Percentiles rank a stretch among this genome's conserved stretches.
phyloP scores from a whole-genome alignment of 2,888 invertebrate species.

The Hoplodrina ambigua region DNA sequence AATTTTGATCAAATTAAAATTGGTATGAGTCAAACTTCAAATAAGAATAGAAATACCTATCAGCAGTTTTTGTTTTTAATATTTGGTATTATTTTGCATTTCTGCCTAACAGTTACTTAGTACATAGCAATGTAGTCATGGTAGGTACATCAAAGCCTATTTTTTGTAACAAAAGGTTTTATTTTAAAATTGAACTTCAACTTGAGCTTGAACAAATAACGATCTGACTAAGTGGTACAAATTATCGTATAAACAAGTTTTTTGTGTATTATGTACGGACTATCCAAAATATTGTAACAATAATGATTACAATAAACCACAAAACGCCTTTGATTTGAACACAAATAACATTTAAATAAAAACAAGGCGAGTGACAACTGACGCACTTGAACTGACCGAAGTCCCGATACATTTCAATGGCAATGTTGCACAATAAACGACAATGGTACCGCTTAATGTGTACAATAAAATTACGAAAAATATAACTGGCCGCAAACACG shows the following conservation, averaged over 20 bases:
- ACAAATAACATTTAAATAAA: constrained; percentile 29
- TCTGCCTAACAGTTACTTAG: not conserved
- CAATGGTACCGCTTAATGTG: constrained; percentile 32
- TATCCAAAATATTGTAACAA: constrained; percentile 13
- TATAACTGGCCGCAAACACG: constrained; percentile 49
- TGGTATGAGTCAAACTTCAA: constrained; percentile 5
- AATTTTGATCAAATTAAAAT: constrained; percentile 5
- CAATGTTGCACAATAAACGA: constrained; percentile 40
- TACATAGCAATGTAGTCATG: not conserved
- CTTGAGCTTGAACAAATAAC: not conserved
- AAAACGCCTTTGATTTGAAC: constrained; percentile 1
- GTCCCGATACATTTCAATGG: constrained; percentile 18
- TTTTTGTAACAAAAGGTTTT: too few species aligned
- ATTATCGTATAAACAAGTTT: not conserved
- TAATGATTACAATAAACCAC: constrained; percentile 19
- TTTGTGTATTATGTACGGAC: constrained; percentile 11
- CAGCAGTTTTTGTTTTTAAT: too few species aligned
- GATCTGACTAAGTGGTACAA: not conserved
- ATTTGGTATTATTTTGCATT: not conserved
- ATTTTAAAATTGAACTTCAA: too few species aligned
- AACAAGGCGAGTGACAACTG: constrained; percentile 10
- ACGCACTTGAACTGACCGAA: constrained; percentile 27
- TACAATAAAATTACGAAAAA: constrained; percentile 52
- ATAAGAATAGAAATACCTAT: not conserved
- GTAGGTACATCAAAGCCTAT: not conserved